A percentile compares a stretch with the other conserved stretches of the same genome.
These are phyloP conservation scores for Cyprinodon variegatus DNA, from an alignment of 2,113 vertebrate genomes.

Conservation along the genomic window DNA sequence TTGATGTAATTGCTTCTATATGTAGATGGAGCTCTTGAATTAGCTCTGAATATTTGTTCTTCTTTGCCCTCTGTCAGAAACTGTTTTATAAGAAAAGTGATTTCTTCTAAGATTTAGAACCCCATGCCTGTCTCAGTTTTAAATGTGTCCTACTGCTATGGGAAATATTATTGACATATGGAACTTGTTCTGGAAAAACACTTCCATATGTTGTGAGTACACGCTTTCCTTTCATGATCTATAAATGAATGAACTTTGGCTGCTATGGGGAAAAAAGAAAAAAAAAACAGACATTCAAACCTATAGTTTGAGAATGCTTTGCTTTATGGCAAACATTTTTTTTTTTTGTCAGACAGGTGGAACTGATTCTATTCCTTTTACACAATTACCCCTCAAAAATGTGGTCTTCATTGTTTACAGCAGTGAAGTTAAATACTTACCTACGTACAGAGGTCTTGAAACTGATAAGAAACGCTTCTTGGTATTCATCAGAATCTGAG, in stretches of 20 bases:
- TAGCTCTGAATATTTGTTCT: slow-evolving; percentile 30
- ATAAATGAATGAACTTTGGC: slow-evolving; percentile 75
- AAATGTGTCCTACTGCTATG: slow-evolving; percentile 50
- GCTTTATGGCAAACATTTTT: slow-evolving; percentile 41
- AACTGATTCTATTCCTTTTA: slow-evolving; percentile 44
- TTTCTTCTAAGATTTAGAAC: slow-evolving; percentile 49
- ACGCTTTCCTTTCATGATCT: slow-evolving; percentile 70
- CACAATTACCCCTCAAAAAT: slow-evolving; percentile 37
- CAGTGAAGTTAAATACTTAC: slow-evolving; percentile 10
- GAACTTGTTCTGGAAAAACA: slow-evolving; percentile 67
- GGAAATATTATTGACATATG: slow-evolving; percentile 69
- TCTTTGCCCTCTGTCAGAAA: slow-evolving; percentile 62
- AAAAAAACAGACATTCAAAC: slow-evolving; percentile 34
- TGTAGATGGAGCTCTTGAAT: slow-evolving; percentile 62
- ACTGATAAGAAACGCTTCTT: not conserved
- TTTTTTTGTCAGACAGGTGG: slow-evolving; percentile 11
- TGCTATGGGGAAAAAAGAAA: slow-evolving; percentile 32
- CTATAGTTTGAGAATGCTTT: slow-evolving; percentile 61
- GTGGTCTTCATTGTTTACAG: slow-evolving; percentile 47
- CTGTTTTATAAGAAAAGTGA: slow-evolving; percentile 47
- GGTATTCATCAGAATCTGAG: not conserved
- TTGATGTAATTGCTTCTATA: slow-evolving; percentile 74
- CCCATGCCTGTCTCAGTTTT: slow-evolving; percentile 28
- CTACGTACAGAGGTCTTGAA: slow-evolving; percentile 5
- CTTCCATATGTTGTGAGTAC: slow-evolving; percentile 73